Conservation (phyloP, 2,113 vertebrate species). For the Marcusenius ussheri region DNA sequence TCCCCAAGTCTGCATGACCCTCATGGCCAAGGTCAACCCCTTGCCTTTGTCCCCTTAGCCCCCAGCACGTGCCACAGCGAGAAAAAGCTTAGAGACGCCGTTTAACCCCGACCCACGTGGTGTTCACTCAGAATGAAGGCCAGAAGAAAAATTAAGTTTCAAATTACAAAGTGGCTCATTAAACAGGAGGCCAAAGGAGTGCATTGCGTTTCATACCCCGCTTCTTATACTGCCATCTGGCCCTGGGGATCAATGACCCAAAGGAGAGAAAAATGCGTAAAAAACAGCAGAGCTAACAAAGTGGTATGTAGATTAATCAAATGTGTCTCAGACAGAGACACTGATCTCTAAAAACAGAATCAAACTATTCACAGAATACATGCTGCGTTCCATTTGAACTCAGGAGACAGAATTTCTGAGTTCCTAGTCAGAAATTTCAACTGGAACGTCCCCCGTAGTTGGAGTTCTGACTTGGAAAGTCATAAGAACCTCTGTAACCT, state of each 20-base stretch:
- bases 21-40: conserved; percentile 60
- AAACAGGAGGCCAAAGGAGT: background rate
- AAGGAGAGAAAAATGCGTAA: background rate
- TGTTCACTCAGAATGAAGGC: conserved; percentile 16
- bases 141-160: conserved; percentile 26
- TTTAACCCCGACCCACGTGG: conserved; percentile 29
- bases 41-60: conserved; percentile 36
- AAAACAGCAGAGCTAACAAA: background rate
- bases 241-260: background rate
- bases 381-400: background rate
- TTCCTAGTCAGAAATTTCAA: background rate
- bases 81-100: conserved; percentile 22
- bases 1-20: conserved; percentile 37
- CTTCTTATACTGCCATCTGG: conserved; percentile 1
- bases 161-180: conserved; percentile 27
- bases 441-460: background rate
- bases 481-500: background rate
- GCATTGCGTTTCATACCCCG: background rate
- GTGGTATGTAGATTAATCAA: background rate
- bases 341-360: background rate
- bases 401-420: background rate
- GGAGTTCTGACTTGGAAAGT: background rate
- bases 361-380: background rate
- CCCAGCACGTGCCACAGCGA: conserved; percentile 27
- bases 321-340: background rate